These are phyloP conservation scores for Drosophila varians DNA, from an alignment of 1,140 invertebrate species.

Conservation along the genomic window DNA sequence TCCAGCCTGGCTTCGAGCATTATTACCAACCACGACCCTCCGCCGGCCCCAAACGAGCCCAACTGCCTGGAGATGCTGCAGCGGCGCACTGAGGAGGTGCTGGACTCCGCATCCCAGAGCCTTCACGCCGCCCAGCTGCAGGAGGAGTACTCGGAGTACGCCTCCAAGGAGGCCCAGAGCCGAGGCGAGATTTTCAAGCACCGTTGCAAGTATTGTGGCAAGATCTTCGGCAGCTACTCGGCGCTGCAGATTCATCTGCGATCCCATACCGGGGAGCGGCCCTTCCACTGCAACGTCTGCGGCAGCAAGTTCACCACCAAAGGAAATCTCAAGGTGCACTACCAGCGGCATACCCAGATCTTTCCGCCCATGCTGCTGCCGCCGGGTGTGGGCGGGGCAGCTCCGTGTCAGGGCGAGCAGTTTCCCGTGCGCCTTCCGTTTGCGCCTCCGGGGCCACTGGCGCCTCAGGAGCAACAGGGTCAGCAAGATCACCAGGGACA, in stretches of 20 bases:
- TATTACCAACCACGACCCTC: slow-evolving; percentile 93
- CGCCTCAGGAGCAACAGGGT: slow-evolving; percentile 6
- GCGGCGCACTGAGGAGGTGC: slow-evolving; percentile 93
- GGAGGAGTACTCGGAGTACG: slow-evolving; percentile 91
- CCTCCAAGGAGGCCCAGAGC: slow-evolving; percentile 84
- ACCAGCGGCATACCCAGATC: slow-evolving; percentile 96
- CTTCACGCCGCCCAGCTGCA: slow-evolving; percentile 93
- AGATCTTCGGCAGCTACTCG: slow-evolving; percentile 98
- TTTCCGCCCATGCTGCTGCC: slow-evolving; percentile 89
- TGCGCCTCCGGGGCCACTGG: slow-evolving; percentile 32
- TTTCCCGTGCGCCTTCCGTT: slow-evolving; percentile 63
- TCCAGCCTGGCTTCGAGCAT: slow-evolving; percentile 93
- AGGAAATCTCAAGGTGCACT: slow-evolving; percentile 98
- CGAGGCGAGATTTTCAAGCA: slow-evolving; percentile 96
- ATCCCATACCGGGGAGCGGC: slow-evolving; percentile 98
- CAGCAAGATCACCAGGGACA: neutral
- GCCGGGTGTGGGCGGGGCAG: slow-evolving; percentile 51
- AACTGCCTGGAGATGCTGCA: slow-evolving; percentile 97
- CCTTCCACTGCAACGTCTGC: slow-evolving; percentile 99
- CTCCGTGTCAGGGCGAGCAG: slow-evolving; percentile 24
- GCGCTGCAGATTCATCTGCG: slow-evolving; percentile 97
- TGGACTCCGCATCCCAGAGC: slow-evolving; percentile 95
- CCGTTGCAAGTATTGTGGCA: slow-evolving; percentile 98
- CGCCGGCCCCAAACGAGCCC: slow-evolving; percentile 87
- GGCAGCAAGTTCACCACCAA: slow-evolving; percentile 99